Percentiles rank a stretch among this genome's conserved stretches.
phyloP scores from a whole-genome alignment of 2,113 vertebrate species.

The Nothoprocta pentlandii region DNA sequence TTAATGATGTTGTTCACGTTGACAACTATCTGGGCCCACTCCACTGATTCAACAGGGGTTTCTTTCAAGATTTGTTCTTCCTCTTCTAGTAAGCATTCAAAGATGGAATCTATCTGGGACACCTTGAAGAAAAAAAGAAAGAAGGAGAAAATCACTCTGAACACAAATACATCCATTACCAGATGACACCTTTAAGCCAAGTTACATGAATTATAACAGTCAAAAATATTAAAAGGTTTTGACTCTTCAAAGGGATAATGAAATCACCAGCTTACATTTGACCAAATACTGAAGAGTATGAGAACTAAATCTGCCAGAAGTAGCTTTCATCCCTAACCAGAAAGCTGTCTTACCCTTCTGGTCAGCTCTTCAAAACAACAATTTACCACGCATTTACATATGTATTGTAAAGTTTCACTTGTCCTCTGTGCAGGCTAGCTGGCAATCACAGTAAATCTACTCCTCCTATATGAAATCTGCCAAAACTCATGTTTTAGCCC shows the following conservation, averaged over 20 bases:
- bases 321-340: neutral
- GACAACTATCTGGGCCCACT: conserved; percentile 90
- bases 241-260: neutral
- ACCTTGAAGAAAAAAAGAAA: conserved; percentile 78
- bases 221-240: neutral
- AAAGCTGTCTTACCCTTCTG: neutral
- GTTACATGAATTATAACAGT: neutral
- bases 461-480: neutral
- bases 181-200: neutral
- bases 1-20: conserved; percentile 90
- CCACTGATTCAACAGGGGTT: conserved; percentile 78
- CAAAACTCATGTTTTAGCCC: neutral
- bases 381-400: neutral
- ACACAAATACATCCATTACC: neutral
- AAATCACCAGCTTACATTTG: neutral
- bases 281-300: neutral
- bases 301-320: neutral
- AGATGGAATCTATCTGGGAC: conserved; percentile 91
- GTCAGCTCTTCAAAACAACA: neutral
- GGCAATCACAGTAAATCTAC: neutral
- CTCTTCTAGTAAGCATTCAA: conserved; percentile 91
- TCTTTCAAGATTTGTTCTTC: conserved; percentile 90
- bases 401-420: neutral
- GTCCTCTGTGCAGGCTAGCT: neutral
- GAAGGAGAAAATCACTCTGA: neutral